Evolutionary conservation across 2,113 vertebrate genomes (phyloP).

Genomic region (Phycodurus eques): DNA sequence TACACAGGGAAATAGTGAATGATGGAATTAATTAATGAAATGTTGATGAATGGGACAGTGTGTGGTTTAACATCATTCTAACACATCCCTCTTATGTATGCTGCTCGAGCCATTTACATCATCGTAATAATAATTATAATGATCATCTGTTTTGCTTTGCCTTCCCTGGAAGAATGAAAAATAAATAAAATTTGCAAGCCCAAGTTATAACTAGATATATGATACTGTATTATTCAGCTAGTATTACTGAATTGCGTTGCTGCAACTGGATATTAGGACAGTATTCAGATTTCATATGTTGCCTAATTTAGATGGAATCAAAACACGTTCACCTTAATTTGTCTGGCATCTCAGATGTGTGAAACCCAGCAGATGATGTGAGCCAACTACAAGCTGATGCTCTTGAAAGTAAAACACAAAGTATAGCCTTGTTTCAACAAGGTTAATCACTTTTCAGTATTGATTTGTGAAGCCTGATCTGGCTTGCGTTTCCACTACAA

Average conservation of each 20-base stretch:
- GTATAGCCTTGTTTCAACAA: too few relatives aligned
- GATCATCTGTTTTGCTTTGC: background rate
- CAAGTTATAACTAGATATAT: background rate
- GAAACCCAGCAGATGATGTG: too few relatives aligned
- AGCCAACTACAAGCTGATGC: background rate
- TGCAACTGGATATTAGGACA: conserved; percentile 1
- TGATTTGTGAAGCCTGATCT: background rate
- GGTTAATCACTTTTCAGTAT: too few relatives aligned
- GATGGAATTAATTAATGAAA: conserved; percentile 4
- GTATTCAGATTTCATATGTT: conserved; percentile 43
- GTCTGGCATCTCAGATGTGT: conserved; percentile 6
- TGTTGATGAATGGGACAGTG: background rate
- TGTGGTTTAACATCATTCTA: background rate
- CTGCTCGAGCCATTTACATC: conserved; percentile 10
- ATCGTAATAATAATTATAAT: background rate
- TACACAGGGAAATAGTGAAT: background rate
- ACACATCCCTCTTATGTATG: background rate
- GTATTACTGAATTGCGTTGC: conserved; percentile 14
- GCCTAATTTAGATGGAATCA: too few relatives aligned
- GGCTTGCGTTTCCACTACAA: too few relatives aligned
- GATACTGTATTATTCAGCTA: background rate
- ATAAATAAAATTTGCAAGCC: background rate
- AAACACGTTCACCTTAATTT: too few relatives aligned
- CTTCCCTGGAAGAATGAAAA: background rate
- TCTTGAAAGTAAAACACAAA: background rate